Base-by-base conservation (phyloP, 2,113 vertebrate genomes). In the Parotia lawesii region DNA sequence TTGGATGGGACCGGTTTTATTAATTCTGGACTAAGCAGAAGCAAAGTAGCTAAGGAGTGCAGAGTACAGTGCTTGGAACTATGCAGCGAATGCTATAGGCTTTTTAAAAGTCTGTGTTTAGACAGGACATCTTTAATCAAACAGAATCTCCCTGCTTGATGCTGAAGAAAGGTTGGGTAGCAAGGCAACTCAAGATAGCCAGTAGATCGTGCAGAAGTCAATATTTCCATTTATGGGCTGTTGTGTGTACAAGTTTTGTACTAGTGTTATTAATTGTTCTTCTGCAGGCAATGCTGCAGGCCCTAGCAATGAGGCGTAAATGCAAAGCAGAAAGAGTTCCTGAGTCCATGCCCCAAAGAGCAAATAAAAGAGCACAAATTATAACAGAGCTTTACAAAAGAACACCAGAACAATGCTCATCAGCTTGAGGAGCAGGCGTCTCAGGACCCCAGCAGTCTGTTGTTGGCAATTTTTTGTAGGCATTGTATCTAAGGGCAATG, bases 321-420 rank as follows among this genome's bases (percentile, higher is more conserved):
- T 0, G 13, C 44, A 86, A 76, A 91, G 37, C 48, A 48, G 48
- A 74, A 67, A 47, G 70, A 24, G 24, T 37, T n/a, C 31, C 19
- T 5, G 40, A 72, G n/a, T 50, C 33, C 14, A 12, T 79, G 23
- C 47, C 38, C 56, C 28, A 42, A 58, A 91, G 20, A 64, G 5
- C 27, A 76, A 87, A 76, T 76, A 80, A 88, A 83, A 86, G 47
- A 62, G 31, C 69, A 77, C 64, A 93, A 95, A 90, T 80, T 85
- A 62, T 81, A 66, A 31, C 50, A 80, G 66, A 53, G 45, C 28
- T 91, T 93, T 79, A 87, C 66, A 90, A 85, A 76, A 91, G 87
- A 91, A 67, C 70, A 78, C 58, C 66, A 72, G 77, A 94, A 74
- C 70, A 85, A 69, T 69, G 61, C 28, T 79, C 4, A 2, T 85